Percentiles rank a stretch among this genome's conserved stretches.
These are phyloP conservation scores for Salpingus planirostris DNA, from an alignment of 2,888 invertebrate genomes.

Conservation along the genomic window DNA sequence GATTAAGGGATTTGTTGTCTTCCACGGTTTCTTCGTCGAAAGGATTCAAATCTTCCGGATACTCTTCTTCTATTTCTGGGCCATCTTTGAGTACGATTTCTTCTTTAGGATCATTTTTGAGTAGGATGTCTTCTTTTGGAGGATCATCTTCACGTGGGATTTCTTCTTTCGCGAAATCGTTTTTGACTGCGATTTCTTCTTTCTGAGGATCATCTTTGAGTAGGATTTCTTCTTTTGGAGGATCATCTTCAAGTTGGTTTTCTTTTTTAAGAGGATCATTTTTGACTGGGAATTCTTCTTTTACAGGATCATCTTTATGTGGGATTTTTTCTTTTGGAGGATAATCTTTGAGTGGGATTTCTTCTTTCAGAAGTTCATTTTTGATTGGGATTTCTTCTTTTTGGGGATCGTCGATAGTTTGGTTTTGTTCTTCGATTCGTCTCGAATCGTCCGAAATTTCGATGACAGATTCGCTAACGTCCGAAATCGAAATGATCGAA, in stretches of 20 bases:
- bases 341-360: constrained; percentile 57
- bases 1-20: constrained; percentile 26
- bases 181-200: no score
- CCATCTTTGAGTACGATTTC: no score
- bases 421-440: not conserved
- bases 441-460: constrained; percentile 9
- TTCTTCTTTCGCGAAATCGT: no score
- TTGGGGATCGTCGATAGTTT: constrained; percentile 1
- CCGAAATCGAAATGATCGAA: not conserved
- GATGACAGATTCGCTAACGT: constrained; percentile 7
- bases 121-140: not conserved
- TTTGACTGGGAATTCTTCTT: no score
- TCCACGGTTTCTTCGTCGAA: constrained; percentile 64
- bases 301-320: constrained; percentile 1
- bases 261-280: no score
- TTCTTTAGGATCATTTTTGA: constrained; percentile 1
- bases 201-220: constrained; percentile 1
- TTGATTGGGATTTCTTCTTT: no score
- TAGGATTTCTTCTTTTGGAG: not conserved
- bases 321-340: not conserved
- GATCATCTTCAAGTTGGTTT: constrained; percentile 57
- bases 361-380: no score
- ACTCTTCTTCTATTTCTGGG: constrained; percentile 19
- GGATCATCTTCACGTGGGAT: constrained; percentile 57
- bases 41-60: constrained; percentile 77